Conservation (phyloP, 2,113 vertebrate genomes). For the Ciconia stormi region DNA sequence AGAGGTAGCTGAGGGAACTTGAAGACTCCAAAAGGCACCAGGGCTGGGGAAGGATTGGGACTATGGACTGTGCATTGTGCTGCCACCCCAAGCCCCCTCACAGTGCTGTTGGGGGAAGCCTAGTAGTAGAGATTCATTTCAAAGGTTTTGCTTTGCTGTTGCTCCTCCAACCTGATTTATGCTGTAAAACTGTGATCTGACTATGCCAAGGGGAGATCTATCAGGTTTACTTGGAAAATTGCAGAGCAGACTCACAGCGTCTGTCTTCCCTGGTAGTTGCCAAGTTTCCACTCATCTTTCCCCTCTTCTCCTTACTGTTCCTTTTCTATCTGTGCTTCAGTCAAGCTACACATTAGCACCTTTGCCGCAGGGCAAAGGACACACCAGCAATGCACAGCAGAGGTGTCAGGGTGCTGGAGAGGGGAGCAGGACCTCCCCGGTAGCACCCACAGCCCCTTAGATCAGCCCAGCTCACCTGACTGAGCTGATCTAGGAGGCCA, state of each 20-base stretch:
- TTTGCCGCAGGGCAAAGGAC: background rate
- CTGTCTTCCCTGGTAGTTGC: background rate
- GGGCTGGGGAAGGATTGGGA: background rate
- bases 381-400: background rate
- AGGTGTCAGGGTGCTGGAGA: background rate
- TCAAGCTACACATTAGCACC: background rate
- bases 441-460: rapidly evolving
- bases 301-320: background rate
- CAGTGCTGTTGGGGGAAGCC: background rate
- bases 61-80: no score
- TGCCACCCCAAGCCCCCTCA: background rate
- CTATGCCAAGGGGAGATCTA: background rate
- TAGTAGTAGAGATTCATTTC: background rate
- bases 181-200: background rate
- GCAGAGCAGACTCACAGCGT: background rate
- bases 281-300: background rate
- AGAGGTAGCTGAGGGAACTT: background rate
- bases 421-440: background rate
- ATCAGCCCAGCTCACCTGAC: background rate
- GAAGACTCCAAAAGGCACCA: background rate
- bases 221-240: background rate
- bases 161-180: background rate
- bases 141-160: background rate
- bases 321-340: background rate
- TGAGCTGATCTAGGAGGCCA: background rate